A percentile compares a stretch with the other conserved stretches of the same genome.
phyloP scores from a whole-genome alignment of 2,113 vertebrate species.

The Caloenas nicobarica region DNA sequence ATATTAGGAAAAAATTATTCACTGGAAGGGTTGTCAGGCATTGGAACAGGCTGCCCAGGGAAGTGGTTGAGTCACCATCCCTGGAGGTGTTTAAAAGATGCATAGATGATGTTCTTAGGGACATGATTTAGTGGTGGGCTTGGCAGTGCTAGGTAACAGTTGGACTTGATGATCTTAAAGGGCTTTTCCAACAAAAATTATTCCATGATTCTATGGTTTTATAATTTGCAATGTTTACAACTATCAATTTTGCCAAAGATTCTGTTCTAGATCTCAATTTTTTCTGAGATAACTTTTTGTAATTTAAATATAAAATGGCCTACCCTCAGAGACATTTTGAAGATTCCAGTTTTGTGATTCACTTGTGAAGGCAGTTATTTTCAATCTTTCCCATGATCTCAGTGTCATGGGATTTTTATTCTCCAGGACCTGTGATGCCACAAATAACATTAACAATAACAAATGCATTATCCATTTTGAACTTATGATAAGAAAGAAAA shows the following conservation, averaged over 20 bases:
- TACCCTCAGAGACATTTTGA: not conserved
- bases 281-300: not conserved
- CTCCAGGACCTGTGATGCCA: not conserved
- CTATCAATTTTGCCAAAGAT: not conserved
- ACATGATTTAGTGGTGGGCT: too few species aligned
- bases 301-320: not conserved
- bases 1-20: too few species aligned
- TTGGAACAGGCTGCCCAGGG: too few species aligned
- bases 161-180: too few species aligned
- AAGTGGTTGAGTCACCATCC: too few species aligned
- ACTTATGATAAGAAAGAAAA: not conserved
- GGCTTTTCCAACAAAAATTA: too few species aligned
- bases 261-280: not conserved
- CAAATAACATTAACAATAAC: conserved; percentile 16
- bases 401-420: conserved; percentile 60
- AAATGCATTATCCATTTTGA: not conserved
- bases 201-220: too few species aligned
- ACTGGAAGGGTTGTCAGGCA: too few species aligned
- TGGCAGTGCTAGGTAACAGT: too few species aligned
- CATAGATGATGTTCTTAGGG: too few species aligned
- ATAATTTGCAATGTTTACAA: not conserved
- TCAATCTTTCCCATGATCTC: conserved; percentile 74
- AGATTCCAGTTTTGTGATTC: conserved; percentile 70
- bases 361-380: conserved; percentile 62
- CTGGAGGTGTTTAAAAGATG: too few species aligned